Conservation (phyloP, 2,113 vertebrate genomes). For the Ictalurus punctatus region DNA sequence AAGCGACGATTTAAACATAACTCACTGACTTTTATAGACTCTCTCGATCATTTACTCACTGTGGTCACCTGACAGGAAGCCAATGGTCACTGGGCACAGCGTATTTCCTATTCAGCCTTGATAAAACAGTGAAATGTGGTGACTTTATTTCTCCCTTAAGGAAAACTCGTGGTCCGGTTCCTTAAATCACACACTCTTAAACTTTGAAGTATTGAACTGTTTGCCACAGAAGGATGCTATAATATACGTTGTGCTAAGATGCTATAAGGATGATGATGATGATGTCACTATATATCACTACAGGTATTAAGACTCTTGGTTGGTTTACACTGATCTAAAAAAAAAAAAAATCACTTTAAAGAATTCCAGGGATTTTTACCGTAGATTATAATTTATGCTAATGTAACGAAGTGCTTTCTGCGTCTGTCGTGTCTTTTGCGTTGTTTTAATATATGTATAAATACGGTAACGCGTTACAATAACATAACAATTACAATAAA, state of each 20-base stretch:
- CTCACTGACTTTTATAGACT: conserved; percentile 58
- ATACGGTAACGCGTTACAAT: neutral
- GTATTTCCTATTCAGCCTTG: conserved; percentile 54
- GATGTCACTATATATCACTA: neutral
- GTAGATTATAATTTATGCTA: neutral
- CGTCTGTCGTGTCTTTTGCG: neutral
- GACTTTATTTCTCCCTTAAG: conserved; percentile 56
- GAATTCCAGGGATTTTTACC: neutral
- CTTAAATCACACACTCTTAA: conserved; percentile 46
- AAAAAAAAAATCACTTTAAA: neutral
- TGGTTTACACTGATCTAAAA: neutral
- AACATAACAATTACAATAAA: too few species aligned
- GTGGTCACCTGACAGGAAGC: conserved; percentile 65
- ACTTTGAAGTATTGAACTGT: neutral
- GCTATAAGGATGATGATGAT: neutral
- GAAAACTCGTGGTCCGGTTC: conserved; percentile 50
- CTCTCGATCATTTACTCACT: conserved; percentile 61
- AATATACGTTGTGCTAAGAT: neutral
- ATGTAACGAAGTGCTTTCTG: neutral
- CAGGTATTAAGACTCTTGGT: neutral
- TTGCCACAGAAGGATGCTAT: neutral
- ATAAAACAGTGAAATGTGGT: conserved; percentile 61
- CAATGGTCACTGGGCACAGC: conserved; percentile 54
- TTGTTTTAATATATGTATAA: neutral
- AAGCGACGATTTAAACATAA: conserved; percentile 42